Conservation (phyloP, 2,797 vertebrate species). For the Caiman crocodilus region DNA sequence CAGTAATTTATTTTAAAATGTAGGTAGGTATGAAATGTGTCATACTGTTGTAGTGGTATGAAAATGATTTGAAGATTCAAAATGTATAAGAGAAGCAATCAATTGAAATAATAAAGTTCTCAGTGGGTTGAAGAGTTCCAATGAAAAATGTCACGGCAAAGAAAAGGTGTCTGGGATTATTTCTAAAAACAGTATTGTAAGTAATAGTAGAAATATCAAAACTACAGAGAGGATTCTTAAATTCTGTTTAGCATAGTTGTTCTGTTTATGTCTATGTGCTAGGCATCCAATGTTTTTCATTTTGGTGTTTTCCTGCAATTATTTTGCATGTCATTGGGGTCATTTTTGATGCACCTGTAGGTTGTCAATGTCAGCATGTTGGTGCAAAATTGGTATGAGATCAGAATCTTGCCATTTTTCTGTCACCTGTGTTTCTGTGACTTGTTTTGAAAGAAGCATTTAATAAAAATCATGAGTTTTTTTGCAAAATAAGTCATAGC, state of each 20-base stretch:
- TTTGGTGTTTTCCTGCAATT: background rate
- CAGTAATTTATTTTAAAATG: background rate
- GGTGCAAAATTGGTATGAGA: background rate
- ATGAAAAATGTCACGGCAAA: background rate
- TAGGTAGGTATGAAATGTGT: background rate
- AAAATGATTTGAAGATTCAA: background rate
- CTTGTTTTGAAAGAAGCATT: background rate
- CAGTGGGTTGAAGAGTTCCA: background rate
- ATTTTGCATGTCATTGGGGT: background rate
- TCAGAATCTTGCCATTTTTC: background rate
- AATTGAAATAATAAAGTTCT: background rate
- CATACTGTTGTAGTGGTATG: background rate
- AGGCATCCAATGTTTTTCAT: background rate
- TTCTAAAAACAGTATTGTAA: background rate
- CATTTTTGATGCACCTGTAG: background rate
- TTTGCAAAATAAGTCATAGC: background rate
- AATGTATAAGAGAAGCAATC: background rate
- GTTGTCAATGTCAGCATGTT: background rate
- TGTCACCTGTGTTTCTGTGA: background rate
- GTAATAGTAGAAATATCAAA: background rate
- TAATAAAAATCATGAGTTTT: background rate
- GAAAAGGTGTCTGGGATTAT: background rate
- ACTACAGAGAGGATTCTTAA: background rate
- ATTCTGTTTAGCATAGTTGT: background rate
- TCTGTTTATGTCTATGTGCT: accelerated